phyloP scores from a whole-genome alignment of 2,797 vertebrate species.

The Lithobates pipiens region DNA sequence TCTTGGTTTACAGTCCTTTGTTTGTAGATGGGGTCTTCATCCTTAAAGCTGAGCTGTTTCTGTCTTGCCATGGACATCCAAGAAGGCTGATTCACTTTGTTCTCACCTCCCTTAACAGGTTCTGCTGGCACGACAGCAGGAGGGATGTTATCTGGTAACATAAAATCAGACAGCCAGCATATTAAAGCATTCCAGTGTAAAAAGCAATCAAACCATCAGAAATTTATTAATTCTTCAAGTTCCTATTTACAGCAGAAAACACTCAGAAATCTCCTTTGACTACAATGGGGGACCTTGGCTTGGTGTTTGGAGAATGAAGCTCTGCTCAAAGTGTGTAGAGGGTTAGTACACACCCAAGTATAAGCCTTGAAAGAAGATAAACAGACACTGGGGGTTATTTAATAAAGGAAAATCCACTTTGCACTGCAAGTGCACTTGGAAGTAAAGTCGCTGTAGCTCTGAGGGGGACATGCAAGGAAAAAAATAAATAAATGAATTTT shows the following conservation, averaged over 20 bases:
- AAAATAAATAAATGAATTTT: no score
- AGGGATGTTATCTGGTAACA: conserved; percentile 75
- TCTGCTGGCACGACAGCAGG: conserved; percentile 60
- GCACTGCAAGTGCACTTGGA: no score
- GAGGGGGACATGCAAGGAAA: no score
- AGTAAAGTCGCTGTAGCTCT: no score
- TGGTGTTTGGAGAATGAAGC: no score
- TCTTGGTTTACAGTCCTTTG: conserved; percentile 67
- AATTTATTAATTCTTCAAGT: neutral
- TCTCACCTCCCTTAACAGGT: conserved; percentile 63
- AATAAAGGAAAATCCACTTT: no score
- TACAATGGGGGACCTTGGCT: neutral
- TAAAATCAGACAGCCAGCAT: conserved; percentile 52
- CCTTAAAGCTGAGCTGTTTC: conserved; percentile 83
- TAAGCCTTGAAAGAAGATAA: no score
- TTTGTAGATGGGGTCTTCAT: conserved; percentile 79
- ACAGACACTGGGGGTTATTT: no score
- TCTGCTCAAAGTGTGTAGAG: no score
- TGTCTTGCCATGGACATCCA: conserved; percentile 90
- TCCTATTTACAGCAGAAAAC: no score
- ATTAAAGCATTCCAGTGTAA: neutral
- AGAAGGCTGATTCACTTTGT: conserved; percentile 72
- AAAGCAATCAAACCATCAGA: neutral
- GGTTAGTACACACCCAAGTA: no score
- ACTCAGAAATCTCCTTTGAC: neutral